Evolutionary conservation across 2,113 vertebrate genomes (phyloP).

Genomic region (Choloepus hoffmanni): DNA sequence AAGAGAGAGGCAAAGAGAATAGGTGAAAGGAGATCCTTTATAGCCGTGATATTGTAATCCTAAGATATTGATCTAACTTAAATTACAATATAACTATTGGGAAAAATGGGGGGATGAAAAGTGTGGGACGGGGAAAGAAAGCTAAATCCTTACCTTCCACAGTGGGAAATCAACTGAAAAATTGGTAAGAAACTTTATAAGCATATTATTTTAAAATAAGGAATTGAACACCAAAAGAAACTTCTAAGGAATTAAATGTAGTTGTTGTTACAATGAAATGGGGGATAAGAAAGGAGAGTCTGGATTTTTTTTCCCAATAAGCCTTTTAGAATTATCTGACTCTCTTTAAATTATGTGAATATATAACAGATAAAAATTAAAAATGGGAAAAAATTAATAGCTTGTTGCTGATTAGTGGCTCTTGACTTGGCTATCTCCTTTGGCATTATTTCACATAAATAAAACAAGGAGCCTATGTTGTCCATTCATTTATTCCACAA

Average conservation of each 20-base stretch:
- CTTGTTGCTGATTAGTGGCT: neutral
- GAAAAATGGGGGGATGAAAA: neutral
- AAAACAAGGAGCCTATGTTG: neutral
- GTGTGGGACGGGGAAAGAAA: neutral
- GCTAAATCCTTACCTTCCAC: neutral
- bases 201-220: neutral
- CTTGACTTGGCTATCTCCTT: neutral
- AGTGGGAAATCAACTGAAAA: neutral
- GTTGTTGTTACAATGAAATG: neutral
- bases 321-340: constrained; percentile 12
- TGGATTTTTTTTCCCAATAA: neutral
- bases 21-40: neutral
- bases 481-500: neutral
- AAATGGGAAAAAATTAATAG: neutral
- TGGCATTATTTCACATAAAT: constrained; percentile 10
- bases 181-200: neutral
- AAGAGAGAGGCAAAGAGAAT: neutral
- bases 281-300: neutral
- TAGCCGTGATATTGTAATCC: neutral
- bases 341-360: neutral
- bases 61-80: neutral
- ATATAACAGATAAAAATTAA: neutral
- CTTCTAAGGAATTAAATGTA: neutral
- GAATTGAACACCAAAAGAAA: constrained; percentile 35
- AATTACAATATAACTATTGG: neutral